Percentiles rank a stretch among this genome's conserved stretches.
Evolutionary conservation across 2,888 invertebrate genomes (phyloP).

Genomic region (Crepidodera aurea): DNA sequence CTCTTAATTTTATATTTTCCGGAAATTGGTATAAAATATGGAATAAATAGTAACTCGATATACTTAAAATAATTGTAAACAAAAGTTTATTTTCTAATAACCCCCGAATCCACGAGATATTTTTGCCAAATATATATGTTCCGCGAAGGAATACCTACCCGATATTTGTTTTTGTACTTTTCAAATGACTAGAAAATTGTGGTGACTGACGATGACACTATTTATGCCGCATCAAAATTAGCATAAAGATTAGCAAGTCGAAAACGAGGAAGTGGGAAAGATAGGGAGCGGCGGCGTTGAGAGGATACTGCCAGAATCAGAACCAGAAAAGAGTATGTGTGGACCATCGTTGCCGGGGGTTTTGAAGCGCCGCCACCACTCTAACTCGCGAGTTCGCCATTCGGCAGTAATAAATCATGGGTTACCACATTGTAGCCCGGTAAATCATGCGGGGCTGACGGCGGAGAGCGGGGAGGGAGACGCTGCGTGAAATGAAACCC

Average conservation of each 20-base stretch:
- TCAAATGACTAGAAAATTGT: too few relatives aligned
- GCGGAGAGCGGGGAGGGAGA: conserved; percentile 63
- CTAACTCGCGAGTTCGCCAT: conserved; percentile 62
- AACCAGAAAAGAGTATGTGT: conserved; percentile 21
- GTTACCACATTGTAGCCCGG: conserved; percentile 74
- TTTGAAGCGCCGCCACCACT: conserved; percentile 49
- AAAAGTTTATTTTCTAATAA: too few relatives aligned
- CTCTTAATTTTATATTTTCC: too few relatives aligned
- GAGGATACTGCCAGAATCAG: conserved; percentile 17
- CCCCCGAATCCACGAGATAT: too few relatives aligned
- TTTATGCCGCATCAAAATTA: conserved; percentile 4
- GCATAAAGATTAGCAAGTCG: conserved; percentile 11
- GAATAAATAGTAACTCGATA: too few relatives aligned
- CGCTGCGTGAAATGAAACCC: conserved; percentile 66
- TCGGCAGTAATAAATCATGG: conserved; percentile 72
- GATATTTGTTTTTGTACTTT: too few relatives aligned
- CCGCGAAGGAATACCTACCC: too few relatives aligned
- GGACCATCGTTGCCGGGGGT: conserved; percentile 40
- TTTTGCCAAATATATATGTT: too few relatives aligned
- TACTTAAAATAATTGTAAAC: too few relatives aligned
- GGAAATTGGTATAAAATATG: too few relatives aligned
- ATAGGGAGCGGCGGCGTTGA: conserved; percentile 7
- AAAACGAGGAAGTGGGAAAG: conserved; percentile 9
- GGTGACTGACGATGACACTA: background rate
- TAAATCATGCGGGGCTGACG: conserved; percentile 67